phyloP scores from a whole-genome alignment of 2,888 invertebrate genomes.

The Acleris laterana region DNA sequence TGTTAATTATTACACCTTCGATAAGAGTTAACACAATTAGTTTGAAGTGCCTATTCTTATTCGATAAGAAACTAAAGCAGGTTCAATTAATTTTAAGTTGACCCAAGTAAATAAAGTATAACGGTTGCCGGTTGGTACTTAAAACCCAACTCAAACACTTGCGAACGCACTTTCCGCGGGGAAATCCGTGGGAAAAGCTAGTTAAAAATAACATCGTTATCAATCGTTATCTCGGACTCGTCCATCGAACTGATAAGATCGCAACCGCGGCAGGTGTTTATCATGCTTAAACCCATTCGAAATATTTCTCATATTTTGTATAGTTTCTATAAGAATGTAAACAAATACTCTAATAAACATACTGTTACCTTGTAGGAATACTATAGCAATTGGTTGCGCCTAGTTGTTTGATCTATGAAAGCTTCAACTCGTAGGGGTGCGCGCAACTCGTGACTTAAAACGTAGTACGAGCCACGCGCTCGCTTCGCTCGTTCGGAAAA shows the following conservation, averaged over 20 bases:
- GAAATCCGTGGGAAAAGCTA: conserved; percentile 30
- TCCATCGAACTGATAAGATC: conserved; percentile 30
- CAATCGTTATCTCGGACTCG: conserved; percentile 28
- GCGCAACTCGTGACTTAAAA: neutral
- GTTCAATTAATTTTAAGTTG: no score
- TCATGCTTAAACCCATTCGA: conserved; percentile 7
- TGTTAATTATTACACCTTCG: neutral
- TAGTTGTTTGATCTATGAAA: conserved; percentile 18
- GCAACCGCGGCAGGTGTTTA: conserved; percentile 28
- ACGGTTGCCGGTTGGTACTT: no score
- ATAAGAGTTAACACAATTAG: no score
- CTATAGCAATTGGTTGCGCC: neutral
- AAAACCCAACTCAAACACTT: neutral
- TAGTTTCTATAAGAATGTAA: neutral
- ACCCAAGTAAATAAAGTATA: no score
- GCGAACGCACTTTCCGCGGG: conserved; percentile 4
- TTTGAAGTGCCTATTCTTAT: no score
- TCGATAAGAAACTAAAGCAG: no score
- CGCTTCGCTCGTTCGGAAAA: conserved; percentile 42
- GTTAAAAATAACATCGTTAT: conserved; percentile 33
- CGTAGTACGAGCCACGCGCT: conserved; percentile 38
- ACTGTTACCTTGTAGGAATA: neutral
- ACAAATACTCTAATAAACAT: conserved; percentile 4
- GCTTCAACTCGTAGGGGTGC: neutral
- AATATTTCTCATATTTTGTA: conserved; percentile 24